phyloP scores from a whole-genome alignment of 2,797 vertebrate species.

The Buceros bicornis region DNA sequence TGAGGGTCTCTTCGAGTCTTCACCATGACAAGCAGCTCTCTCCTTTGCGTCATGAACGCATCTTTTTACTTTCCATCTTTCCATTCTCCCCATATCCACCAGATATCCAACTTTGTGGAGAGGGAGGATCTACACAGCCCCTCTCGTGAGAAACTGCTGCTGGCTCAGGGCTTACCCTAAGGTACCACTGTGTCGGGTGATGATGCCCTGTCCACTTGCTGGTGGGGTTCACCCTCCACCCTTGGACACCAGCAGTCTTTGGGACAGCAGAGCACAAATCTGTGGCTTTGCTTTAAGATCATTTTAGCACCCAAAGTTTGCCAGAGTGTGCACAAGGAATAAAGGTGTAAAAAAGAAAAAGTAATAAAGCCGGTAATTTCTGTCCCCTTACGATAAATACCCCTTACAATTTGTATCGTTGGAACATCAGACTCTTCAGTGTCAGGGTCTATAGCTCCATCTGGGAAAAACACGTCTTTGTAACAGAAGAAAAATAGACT shows the following conservation, averaged over 20 bases:
- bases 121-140: background rate
- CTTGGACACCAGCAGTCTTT: background rate
- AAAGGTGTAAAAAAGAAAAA: background rate
- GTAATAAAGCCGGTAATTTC: background rate
- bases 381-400: background rate
- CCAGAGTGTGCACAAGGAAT: background rate
- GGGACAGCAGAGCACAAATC: background rate
- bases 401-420: background rate
- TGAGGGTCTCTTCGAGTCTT: background rate
- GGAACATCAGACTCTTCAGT: background rate
- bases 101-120: background rate
- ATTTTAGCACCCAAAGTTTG: background rate
- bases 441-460: fast-evolving
- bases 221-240: no score
- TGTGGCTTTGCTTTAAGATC: background rate
- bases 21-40: background rate
- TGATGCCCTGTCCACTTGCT: no score
- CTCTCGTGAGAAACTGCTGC: background rate
- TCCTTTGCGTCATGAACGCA: background rate
- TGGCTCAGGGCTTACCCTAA: background rate
- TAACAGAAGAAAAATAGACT: background rate
- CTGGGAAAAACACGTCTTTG: background rate
- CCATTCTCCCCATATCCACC: background rate
- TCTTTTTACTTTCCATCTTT: background rate
- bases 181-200: no score